Conservation (phyloP, 2,888 invertebrate species). For the Caenorhabditis plicata region DNA sequence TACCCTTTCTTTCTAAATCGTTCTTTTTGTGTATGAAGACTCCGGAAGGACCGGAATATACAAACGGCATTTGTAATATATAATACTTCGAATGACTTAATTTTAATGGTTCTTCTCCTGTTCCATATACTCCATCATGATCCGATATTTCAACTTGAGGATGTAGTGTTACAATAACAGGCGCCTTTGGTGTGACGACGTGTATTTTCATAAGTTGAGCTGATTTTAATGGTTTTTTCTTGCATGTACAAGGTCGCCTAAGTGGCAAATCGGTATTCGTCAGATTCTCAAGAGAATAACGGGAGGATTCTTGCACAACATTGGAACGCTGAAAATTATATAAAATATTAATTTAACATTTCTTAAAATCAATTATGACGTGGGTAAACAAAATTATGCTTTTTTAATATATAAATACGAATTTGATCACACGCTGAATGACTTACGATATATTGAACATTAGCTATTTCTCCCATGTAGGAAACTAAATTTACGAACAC, state of each 20-base stretch:
- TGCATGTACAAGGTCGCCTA: constrained; percentile 82
- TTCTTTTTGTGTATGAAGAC: constrained; percentile 22
- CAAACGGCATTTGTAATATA: constrained; percentile 53
- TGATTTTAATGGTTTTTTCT: constrained; percentile 61
- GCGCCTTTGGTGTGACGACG: constrained; percentile 85
- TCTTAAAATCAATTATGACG: too few relatives aligned
- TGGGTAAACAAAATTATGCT: too few relatives aligned
- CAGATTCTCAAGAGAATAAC: constrained; percentile 6
- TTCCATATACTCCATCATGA: constrained; percentile 37
- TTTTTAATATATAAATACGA: too few relatives aligned
- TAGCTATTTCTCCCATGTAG: too few relatives aligned
- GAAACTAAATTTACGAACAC: too few relatives aligned
- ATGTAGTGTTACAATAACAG: constrained; percentile 83
- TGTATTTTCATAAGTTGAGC: constrained; percentile 76
- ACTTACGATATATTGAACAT: too few relatives aligned
- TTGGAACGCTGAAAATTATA: constrained; percentile 7
- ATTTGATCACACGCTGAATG: too few relatives aligned
- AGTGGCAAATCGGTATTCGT: constrained; percentile 85
- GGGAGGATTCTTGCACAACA: constrained; percentile 4
- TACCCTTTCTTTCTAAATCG: constrained; percentile 17
- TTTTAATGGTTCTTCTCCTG: constrained; percentile 48
- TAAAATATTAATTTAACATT: too few relatives aligned
- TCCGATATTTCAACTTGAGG: constrained; percentile 74
- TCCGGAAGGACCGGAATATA: constrained; percentile 46
- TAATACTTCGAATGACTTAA: constrained; percentile 54